Evolutionary conservation across 2,888 invertebrate genomes (phyloP).

Genomic region (Tridacna crocea): DNA sequence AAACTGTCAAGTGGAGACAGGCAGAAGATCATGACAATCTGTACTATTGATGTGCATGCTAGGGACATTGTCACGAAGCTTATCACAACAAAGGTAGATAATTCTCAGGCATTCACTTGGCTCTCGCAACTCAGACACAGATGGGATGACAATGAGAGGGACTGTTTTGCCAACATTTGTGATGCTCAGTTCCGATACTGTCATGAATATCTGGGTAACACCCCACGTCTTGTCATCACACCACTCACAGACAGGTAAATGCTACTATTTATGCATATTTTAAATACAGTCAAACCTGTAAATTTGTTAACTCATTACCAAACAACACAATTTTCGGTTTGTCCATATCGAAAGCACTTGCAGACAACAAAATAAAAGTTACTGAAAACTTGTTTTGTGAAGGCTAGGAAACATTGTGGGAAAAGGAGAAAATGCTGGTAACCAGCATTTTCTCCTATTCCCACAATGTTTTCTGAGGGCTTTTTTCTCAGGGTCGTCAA

Average conservation of each 20-base stretch:
- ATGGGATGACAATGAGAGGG: conserved; percentile 94
- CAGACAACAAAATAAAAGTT: too few species aligned
- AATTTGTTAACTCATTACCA: too few species aligned
- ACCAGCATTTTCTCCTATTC: too few species aligned
- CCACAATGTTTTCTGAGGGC: too few species aligned
- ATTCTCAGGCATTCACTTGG: conserved; percentile 82
- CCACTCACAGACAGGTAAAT: conserved; percentile 91
- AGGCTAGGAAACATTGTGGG: too few species aligned
- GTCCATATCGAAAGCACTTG: too few species aligned
- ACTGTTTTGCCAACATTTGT: conserved; percentile 98
- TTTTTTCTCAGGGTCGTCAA: too few species aligned
- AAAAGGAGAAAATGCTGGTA: too few species aligned
- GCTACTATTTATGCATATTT: neutral
- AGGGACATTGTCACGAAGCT: conserved; percentile 97
- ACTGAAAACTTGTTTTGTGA: too few species aligned
- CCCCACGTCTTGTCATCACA: conserved; percentile 96
- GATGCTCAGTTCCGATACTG: conserved; percentile 97
- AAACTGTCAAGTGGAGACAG: conserved; percentile 95
- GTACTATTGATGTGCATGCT: conserved; percentile 95
- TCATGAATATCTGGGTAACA: conserved; percentile 98
- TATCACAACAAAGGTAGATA: conserved; percentile 92
- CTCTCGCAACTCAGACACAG: conserved; percentile 91
- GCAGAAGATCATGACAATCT: conserved; percentile 99
- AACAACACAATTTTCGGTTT: too few species aligned
- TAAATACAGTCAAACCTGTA: too few species aligned